Percentiles rank a stretch among this genome's conserved stretches.
Evolutionary conservation across 2,113 vertebrate species (phyloP).

Genomic region (Rissa tridactyla): DNA sequence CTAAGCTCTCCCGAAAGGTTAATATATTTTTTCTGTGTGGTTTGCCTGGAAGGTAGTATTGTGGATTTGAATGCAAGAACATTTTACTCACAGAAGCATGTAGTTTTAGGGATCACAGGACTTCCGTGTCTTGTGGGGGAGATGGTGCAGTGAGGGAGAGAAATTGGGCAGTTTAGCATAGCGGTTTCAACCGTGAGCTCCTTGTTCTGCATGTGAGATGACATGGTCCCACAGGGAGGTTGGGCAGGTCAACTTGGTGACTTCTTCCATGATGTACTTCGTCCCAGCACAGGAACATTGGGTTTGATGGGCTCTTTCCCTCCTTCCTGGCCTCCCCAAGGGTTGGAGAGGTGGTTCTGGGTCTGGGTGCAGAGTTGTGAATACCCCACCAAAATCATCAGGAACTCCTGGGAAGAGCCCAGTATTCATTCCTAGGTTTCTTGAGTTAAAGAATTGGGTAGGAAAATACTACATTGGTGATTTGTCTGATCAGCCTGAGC

Average conservation of each 20-base stretch:
- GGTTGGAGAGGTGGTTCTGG: not conserved
- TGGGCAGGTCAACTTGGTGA: not conserved
- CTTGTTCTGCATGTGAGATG: fast-evolving
- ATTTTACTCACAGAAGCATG: not conserved
- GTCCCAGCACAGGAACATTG: not conserved
- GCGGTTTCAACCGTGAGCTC: not conserved
- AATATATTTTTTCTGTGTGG: not conserved
- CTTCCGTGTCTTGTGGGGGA: not conserved
- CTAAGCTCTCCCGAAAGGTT: not conserved
- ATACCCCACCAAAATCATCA: not conserved
- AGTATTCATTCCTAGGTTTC: not conserved
- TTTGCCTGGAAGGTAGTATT: not conserved
- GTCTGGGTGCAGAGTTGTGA: not conserved
- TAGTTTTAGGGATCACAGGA: fast-evolving
- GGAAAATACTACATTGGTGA: not conserved
- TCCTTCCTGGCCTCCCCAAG: fast-evolving
- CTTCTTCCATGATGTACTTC: not conserved
- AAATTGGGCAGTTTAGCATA: not conserved
- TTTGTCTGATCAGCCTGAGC: not conserved
- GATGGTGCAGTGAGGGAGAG: not conserved
- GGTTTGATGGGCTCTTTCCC: not conserved
- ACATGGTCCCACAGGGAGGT: not conserved
- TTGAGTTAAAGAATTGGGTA: not conserved
- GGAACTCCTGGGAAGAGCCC: not conserved
- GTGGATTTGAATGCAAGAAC: not conserved